Evolutionary conservation across 2,888 invertebrate species (phyloP).

Genomic region (Silvanus unidentatus): DNA sequence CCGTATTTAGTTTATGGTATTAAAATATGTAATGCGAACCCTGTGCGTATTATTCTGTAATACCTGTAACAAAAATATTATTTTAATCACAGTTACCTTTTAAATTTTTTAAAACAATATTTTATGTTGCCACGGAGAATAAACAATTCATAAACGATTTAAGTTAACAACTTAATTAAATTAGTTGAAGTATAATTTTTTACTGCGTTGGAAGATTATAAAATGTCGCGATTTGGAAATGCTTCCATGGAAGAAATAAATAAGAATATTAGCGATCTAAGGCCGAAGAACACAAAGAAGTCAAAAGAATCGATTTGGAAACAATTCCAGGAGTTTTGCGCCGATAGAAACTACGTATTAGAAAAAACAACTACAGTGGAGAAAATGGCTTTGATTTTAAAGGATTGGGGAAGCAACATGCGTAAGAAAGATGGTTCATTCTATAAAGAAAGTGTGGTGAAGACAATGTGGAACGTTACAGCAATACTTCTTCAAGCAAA

Average conservation of each 20-base stretch:
- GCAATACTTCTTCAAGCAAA: conserved; percentile 19
- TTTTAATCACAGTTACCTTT: too few species aligned
- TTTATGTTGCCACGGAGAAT: too few species aligned
- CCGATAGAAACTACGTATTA: neutral
- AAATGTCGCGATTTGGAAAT: neutral
- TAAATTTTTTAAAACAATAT: too few species aligned
- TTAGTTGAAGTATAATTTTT: too few species aligned
- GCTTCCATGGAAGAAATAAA: neutral
- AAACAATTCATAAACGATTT: too few species aligned
- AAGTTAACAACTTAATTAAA: too few species aligned
- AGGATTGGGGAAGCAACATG: conserved; percentile 20
- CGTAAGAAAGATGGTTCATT: conserved; percentile 16
- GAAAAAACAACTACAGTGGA: conserved; percentile 2
- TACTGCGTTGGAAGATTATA: too few species aligned
- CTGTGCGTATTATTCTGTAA: too few species aligned
- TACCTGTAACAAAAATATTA: too few species aligned
- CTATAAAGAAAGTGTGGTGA: conserved; percentile 17
- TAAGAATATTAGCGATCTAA: neutral
- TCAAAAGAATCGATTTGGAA: neutral
- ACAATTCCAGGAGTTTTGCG: neutral
- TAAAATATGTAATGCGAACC: too few species aligned
- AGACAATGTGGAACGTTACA: conserved; percentile 19
- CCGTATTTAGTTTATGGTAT: too few species aligned
- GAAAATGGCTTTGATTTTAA: conserved; percentile 7
- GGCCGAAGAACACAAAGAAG: neutral